Evolutionary conservation across 2,113 vertebrate genomes (phyloP), one percentile per base, ranked within the genome.

Genomic region (Maccullochella peelii): DNA sequence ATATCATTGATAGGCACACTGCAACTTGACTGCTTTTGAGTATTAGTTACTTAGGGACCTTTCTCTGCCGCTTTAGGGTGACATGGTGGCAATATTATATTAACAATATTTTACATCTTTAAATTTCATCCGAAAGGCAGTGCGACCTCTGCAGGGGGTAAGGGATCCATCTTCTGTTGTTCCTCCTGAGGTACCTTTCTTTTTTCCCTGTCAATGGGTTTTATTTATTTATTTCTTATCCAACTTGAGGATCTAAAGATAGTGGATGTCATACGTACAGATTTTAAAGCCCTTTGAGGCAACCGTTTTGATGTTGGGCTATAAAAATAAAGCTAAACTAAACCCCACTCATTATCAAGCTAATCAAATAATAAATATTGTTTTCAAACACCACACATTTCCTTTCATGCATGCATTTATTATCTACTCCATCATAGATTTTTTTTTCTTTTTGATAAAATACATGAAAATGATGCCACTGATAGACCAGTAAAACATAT

Each of bases 331-430:
- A 33, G 5, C 33, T 33, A 33, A 33, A 33, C 33, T 33, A 33
- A 33, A 33, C 33, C 3, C 33, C 33, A 33, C 33, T 33, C 33
- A 38, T 38, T 38, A 38, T 38, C 38, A 38, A 38, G 7, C 38
- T 38, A 38, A 38, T 38, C 38, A 38, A 38, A 38, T 38, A 38
- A 38, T 8, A 38, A 7, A 38, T 38, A 38, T 38, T 38, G 38
- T 7, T 38, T 38, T 38, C 38, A 38, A 38, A 38, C 58, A 88
- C 18, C 14, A 58, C 6, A 33, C 1, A 20, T 68, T 73, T 79
- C 2, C 83, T 92, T 94, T 92, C 49, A 82, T 93, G 86, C 74
- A 91, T 90, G 88, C 72, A 89, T 94, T 91, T 92, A 94, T 93
- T 93, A 85, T 73, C 69, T 82, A 73, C 36, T 86, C 23, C 6